Base-by-base conservation (phyloP, 2,888 invertebrate genomes). In the Chesias legatella region DNA sequence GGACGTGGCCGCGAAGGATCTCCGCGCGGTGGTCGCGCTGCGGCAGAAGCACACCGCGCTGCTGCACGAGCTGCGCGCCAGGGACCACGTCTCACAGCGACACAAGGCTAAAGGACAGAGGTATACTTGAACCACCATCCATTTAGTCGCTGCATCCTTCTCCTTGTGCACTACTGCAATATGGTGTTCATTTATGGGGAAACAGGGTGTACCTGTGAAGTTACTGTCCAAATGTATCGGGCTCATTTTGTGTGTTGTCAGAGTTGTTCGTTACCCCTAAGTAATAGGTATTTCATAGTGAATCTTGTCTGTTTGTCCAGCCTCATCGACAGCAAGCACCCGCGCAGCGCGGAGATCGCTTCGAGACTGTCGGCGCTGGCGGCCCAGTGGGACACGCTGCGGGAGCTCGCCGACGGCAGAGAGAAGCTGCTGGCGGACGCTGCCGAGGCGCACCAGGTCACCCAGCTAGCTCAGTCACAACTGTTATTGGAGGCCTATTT, bases 31-130 rank as follows among this genome's bases (percentile, higher is more conserved):
- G 4, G 90, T 95, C 21, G 95, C 96, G 22, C 84, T 98, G 36
- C 93, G 95, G 44, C 97, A 98, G 77, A 97, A 98, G 67, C 98
- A 98, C 76, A 97, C 98, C 62, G 95, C 94, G 0, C 73, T 95
- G 1, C 88, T 94, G 58, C 97, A 97, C 71, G 99, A 99, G 85
- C 94, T 98, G 82, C 93, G 95, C 58, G 93, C 93, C 0, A 71
- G 94, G 7, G 86, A 88, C 33, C 76, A 78, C 3, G 82, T 86
- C 6, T 70, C 82, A 1, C 78, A 79, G 49, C 48, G 85, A 0
- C 88, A 86, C 49, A 43, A 79, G 7, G 77, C 77, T 24, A 83
- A 82, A 90, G 73, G 93, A 88, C 66, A 92, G 90, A 53, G 97
- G 97, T 61, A 89, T n/a, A n/a, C n/a, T n/a, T n/a, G n/a, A n/a